phyloP scores from a whole-genome alignment of 2,113 vertebrate species.

The Oncorhynchus kisutch region DNA sequence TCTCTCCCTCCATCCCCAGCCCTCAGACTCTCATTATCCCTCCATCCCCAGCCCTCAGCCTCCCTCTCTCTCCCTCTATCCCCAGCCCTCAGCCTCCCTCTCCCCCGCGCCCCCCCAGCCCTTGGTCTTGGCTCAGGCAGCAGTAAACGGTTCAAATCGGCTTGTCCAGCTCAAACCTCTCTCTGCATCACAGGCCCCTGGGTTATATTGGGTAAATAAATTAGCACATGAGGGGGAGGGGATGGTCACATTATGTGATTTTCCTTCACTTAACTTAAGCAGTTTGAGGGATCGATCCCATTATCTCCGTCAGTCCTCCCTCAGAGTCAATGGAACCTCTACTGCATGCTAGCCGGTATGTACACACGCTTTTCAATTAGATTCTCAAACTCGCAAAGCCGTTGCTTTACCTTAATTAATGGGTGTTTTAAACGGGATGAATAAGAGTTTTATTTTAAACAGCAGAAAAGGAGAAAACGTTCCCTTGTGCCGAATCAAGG shows the following conservation, averaged over 20 bases:
- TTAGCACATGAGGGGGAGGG: constrained; percentile 57
- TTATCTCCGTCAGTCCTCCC: constrained; percentile 45
- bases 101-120: neutral
- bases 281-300: constrained; percentile 54
- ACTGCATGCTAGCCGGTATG: constrained; percentile 53
- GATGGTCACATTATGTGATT: constrained; percentile 62
- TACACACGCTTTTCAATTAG: constrained; percentile 34
- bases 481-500: constrained; percentile 4
- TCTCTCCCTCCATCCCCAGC: neutral
- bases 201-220: constrained; percentile 62
- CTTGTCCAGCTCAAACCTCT: constrained; percentile 36
- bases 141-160: constrained; percentile 42
- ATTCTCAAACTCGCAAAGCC: constrained; percentile 1
- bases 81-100: neutral
- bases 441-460: constrained; percentile 11
- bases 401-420: constrained; percentile 33
- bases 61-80: neutral
- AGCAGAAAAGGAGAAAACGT: constrained; percentile 18
- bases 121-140: constrained; percentile 22
- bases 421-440: neutral
- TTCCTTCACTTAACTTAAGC: constrained; percentile 63
- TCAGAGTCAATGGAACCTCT: constrained; percentile 62
- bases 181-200: constrained; percentile 18
- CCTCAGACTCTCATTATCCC: neutral
- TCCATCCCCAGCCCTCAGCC: neutral